Evolutionary conservation across 2,888 invertebrate genomes (phyloP).

Genomic region (Mongoloraphidia duomilia): DNA sequence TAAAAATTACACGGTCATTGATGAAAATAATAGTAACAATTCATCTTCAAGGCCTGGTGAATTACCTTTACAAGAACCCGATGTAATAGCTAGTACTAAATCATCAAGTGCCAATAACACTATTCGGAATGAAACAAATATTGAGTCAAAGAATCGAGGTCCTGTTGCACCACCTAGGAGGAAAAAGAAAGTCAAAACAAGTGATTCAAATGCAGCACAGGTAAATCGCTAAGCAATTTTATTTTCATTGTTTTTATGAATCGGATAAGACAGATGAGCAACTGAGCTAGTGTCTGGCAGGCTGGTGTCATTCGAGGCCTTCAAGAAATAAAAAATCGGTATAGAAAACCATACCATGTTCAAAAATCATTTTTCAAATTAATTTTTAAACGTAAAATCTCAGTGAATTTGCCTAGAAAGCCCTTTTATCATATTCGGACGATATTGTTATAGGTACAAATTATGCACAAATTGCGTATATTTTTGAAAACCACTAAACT

Average conservation of each 20-base stretch:
- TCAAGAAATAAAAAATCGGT: background rate
- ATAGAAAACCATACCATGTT: background rate
- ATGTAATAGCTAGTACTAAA: conserved; percentile 87
- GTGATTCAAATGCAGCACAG: background rate
- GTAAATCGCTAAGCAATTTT: background rate
- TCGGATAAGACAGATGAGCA: no score
- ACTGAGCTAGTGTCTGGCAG: no score
- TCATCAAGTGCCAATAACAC: conserved; percentile 33
- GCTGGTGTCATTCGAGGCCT: no score
- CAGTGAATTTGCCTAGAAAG: no score
- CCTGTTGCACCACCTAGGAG: conserved; percentile 68
- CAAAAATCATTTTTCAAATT: no score
- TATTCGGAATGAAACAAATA: conserved; percentile 14
- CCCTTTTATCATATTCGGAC: no score
- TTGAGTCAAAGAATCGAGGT: conserved; percentile 20
- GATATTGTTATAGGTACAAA: no score
- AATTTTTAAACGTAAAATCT: no score
- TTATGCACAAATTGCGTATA: no score
- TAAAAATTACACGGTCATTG: no score
- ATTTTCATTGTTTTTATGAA: no score
- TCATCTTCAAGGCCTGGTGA: conserved; percentile 19
- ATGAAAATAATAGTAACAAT: background rate
- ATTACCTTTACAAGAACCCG: conserved; percentile 61
- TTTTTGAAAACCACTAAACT: no score
- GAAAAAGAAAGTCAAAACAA: conserved; percentile 49